Evolutionary conservation across 1,140 invertebrate species (phyloP).

Genomic region (Drosophila bocqueti): DNA sequence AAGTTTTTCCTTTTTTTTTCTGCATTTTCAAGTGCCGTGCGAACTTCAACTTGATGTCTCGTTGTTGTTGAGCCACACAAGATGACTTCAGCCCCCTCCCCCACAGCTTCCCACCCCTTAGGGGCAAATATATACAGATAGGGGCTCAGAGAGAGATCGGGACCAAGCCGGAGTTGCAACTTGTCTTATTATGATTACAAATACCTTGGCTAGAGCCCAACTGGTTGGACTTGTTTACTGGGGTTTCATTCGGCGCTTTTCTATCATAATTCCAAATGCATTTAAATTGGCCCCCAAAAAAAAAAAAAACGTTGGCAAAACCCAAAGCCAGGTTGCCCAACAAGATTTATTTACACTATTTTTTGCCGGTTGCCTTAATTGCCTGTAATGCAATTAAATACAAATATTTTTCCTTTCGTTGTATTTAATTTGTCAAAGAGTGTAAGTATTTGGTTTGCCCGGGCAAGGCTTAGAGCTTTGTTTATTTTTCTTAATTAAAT

Average conservation of each 20-base stretch:
- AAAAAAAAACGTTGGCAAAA: slow-evolving; percentile 39
- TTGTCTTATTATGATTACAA: slow-evolving; percentile 58
- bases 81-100: slow-evolving; percentile 51
- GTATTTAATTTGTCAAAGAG: slow-evolving; percentile 62
- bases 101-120: slow-evolving; percentile 19
- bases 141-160: slow-evolving; percentile 13
- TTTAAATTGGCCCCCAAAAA: slow-evolving; percentile 65
- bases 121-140: slow-evolving; percentile 1
- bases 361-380: slow-evolving; percentile 60
- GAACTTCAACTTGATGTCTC: slow-evolving; percentile 76
- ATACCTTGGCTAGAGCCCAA: slow-evolving; percentile 54
- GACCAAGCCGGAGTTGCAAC: slow-evolving; percentile 20
- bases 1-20: slow-evolving; percentile 25
- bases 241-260: slow-evolving; percentile 56
- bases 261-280: slow-evolving; percentile 68
- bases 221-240: slow-evolving; percentile 71
- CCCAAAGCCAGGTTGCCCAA: slow-evolving; percentile 50
- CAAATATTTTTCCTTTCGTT: slow-evolving; percentile 65
- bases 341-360: slow-evolving; percentile 42
- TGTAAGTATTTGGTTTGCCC: slow-evolving; percentile 50
- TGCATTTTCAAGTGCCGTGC: slow-evolving; percentile 77
- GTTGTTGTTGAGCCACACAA: slow-evolving; percentile 66
- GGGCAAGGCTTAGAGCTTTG: slow-evolving; percentile 14
- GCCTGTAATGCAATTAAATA: slow-evolving; percentile 73
- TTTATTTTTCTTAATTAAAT: slow-evolving; percentile 45